These are phyloP conservation scores for Salvelinus fontinalis DNA, from an alignment of 2,113 vertebrate species.

Conservation along the genomic window DNA sequence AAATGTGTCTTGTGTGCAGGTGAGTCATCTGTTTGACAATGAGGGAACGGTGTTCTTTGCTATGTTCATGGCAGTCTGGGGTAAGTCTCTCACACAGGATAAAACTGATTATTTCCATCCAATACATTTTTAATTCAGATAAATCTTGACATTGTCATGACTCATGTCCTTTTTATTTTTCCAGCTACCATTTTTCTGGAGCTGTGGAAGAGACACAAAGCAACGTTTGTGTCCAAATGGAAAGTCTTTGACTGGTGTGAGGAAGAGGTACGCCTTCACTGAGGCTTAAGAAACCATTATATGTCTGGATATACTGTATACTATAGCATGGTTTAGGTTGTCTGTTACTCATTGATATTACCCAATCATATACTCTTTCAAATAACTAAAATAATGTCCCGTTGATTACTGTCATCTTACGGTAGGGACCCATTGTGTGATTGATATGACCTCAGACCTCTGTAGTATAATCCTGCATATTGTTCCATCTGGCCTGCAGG, in stretches of 20 bases:
- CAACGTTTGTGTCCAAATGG: conserved; percentile 77
- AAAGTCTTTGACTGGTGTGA: conserved; percentile 86
- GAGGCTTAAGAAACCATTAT: background rate
- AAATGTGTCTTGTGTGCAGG: conserved; percentile 60
- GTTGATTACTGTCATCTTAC: background rate
- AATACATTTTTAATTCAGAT: background rate
- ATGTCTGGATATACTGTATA: background rate
- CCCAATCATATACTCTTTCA: background rate
- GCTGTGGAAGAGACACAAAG: conserved; percentile 87
- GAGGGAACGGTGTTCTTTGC: conserved; percentile 89
- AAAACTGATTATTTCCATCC: background rate
- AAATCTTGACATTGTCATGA: background rate
- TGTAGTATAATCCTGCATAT: background rate
- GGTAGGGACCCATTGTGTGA: background rate
- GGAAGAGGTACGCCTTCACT: conserved; percentile 78
- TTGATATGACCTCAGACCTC: background rate
- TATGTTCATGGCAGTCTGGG: conserved; percentile 93
- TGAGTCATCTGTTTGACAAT: conserved; percentile 92
- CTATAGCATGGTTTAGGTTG: background rate
- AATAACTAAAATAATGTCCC: background rate
- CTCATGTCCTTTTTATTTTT: conserved; percentile 13
- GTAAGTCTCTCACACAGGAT: conserved; percentile 70
- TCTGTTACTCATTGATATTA: background rate
- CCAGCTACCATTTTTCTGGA: conserved; percentile 91
- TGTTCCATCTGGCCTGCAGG: conserved; percentile 67